phyloP scores from a whole-genome alignment of 2,113 vertebrate species.

The Austrofundulus limnaeus region DNA sequence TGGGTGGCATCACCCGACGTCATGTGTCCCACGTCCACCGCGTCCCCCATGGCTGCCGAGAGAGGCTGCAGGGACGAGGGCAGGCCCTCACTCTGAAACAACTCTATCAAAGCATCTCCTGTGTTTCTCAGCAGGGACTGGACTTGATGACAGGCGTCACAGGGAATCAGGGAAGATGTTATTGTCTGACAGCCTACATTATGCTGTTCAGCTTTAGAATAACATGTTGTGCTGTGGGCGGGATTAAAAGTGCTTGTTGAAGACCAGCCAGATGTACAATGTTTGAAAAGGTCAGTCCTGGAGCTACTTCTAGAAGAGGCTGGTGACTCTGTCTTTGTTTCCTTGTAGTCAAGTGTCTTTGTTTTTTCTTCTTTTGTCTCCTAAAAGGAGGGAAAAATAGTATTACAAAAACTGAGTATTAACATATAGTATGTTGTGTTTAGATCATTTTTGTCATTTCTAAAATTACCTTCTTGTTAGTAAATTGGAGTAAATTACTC shows the following conservation, averaged over 20 bases:
- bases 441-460: neutral
- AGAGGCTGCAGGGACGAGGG: conserved; percentile 85
- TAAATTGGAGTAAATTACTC: conserved; percentile 81
- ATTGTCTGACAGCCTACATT: conserved; percentile 76
- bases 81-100: conserved; percentile 87
- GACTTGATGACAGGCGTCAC: conserved; percentile 76
- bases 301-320: conserved; percentile 19
- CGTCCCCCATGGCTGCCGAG: conserved; percentile 74
- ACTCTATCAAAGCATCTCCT: conserved; percentile 74
- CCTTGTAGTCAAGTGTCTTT: conserved; percentile 22
- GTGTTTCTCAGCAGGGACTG: conserved; percentile 80
- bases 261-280: conserved; percentile 25
- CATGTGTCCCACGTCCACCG: conserved; percentile 70
- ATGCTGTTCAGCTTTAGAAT: conserved; percentile 22
- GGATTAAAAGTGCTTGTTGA: conserved; percentile 34
- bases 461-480: conserved; percentile 52
- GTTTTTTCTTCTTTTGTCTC: conserved; percentile 21
- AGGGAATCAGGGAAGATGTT: conserved; percentile 74
- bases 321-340: conserved; percentile 13
- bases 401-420: neutral
- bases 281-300: conserved; percentile 1
- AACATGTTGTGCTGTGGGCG: neutral
- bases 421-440: neutral
- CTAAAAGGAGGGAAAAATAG: conserved; percentile 34
- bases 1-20: conserved; percentile 80